phyloP scores from a whole-genome alignment of 2,888 invertebrate genomes.

The Celastrina argiolus region DNA sequence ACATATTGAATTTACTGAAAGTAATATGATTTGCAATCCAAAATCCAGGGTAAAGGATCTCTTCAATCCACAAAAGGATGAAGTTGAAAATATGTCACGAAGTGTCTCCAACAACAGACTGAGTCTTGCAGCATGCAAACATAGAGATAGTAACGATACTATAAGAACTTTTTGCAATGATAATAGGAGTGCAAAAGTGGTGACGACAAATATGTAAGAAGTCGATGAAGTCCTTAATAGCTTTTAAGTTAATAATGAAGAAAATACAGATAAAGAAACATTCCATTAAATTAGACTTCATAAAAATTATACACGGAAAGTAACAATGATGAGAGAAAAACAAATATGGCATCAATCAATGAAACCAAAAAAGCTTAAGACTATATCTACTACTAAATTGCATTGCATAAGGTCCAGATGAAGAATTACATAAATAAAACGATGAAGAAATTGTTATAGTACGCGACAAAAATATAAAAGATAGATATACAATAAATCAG shows the following conservation, averaged over 20 bases:
- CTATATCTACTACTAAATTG: neutral
- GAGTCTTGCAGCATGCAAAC: constrained; percentile 27
- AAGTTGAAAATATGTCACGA: constrained; percentile 28
- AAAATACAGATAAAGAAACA: constrained; percentile 8
- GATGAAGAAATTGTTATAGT: neutral
- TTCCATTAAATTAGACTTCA: neutral
- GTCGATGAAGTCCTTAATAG: neutral
- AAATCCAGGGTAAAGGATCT: constrained; percentile 37
- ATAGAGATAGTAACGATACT: constrained; percentile 33
- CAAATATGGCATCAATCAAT: too few relatives aligned
- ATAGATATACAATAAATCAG: neutral
- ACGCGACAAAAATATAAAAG: neutral
- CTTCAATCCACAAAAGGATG: constrained; percentile 31
- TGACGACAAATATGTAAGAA: constrained; percentile 31
- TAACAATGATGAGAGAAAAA: neutral
- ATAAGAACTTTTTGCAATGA: constrained; percentile 31
- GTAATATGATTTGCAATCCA: constrained; percentile 24
- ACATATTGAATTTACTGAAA: neutral
- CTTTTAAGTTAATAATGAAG: constrained; percentile 3
- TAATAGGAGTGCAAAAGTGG: constrained; percentile 29
- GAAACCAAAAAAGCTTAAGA: neutral
- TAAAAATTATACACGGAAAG: neutral
- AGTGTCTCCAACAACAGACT: constrained; percentile 21
- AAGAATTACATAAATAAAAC: neutral
- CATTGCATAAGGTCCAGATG: neutral